Base-by-base conservation (phyloP, 1,140 invertebrate species). In the Trichogramma pretiosum region DNA sequence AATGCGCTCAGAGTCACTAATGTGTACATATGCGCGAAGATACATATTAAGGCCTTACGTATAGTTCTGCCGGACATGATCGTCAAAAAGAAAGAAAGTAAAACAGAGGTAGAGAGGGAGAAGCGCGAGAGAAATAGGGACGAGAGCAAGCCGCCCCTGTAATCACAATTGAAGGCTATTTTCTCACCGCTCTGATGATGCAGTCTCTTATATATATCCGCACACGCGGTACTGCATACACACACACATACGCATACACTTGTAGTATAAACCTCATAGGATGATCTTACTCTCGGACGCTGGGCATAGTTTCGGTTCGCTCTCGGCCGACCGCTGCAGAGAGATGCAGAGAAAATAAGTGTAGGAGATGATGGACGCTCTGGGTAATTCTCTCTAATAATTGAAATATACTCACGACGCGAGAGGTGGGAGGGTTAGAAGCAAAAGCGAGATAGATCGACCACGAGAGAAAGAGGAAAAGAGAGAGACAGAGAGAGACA, bases 111-210 rank as follows among this genome's bases (percentile, higher is more conserved):
- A n/a, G 10, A 3, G 23, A n/a, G 48, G n/a, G 57, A 42, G 44
- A 43, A 46, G 35, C n/a, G n/a, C n/a, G 39, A 45, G 51, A 40
- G 37, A 26, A 17, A 47, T 54, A 48, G 45, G 42, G 38, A 32
- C 28, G 56, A 60, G 55, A 48, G 55, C n/a, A n/a, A 52, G 68
- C 68, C 69, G 68, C 65, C 69, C 63, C 68, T 72, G 67, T 70
- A 72, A 72, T 72, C 69, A 70, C 65, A 72, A 72, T 69, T 72
- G 68, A 68, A 72, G 68, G 69, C 65, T 70, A 72, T 72, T 72
- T 70, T 72, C 69, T 72, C 69, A 70, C 69, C 69, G 67, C 65
- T 70, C 66, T 70, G 65, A 72, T 72, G 67, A 71, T 71, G 66
- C 64, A 48, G 55, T 61, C 55, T 57, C 56, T 59, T 61, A 57